These are phyloP conservation scores for Limonius californicus DNA, from an alignment of 1,140 invertebrate genomes.

Conservation along the genomic window DNA sequence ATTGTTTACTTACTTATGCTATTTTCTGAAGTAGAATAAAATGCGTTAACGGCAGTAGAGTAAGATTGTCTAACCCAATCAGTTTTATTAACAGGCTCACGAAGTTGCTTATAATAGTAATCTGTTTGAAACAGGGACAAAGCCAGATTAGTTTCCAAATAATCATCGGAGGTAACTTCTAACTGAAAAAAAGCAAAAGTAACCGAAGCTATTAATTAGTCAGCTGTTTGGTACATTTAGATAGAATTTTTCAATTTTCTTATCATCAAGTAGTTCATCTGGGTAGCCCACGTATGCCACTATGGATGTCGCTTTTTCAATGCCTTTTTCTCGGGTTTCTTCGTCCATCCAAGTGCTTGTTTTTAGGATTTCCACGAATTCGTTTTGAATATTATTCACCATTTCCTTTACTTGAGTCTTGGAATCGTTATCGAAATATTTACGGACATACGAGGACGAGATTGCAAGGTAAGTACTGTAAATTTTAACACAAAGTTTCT, in stretches of 20 bases:
- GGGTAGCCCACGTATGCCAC: conserved; percentile 56
- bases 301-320: conserved; percentile 56
- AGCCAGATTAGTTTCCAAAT: conserved; percentile 58
- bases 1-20: conserved; percentile 56
- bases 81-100: conserved; percentile 63
- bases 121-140: conserved; percentile 58
- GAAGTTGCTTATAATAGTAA: conserved; percentile 56
- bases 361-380: conserved; percentile 56
- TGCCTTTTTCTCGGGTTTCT: conserved; percentile 55
- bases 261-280: conserved; percentile 55
- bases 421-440: conserved; percentile 54
- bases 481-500: no score
- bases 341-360: conserved; percentile 69
- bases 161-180: conserved; percentile 52
- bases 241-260: conserved; percentile 53
- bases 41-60: conserved; percentile 64
- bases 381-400: conserved; percentile 60
- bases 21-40: conserved; percentile 63
- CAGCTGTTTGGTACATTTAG: background rate
- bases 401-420: conserved; percentile 58
- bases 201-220: background rate
- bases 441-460: conserved; percentile 55
- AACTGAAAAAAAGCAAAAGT: conserved; percentile 46
- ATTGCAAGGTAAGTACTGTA: conserved; percentile 45
- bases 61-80: conserved; percentile 64